phyloP scores from a whole-genome alignment of 2,888 invertebrate species.

The Eupithecia vulgata region DNA sequence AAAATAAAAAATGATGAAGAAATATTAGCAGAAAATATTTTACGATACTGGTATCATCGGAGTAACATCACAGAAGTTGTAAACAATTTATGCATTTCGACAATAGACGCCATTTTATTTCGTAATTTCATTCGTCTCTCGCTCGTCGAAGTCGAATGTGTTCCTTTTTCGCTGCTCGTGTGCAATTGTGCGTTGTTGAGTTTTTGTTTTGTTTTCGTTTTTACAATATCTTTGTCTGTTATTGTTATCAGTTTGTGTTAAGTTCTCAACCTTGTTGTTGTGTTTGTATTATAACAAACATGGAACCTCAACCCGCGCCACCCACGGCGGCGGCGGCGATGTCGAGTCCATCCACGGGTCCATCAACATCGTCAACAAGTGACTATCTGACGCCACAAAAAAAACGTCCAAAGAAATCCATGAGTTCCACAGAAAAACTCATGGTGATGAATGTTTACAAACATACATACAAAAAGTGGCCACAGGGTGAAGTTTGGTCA shows the following conservation, averaged over 20 bases:
- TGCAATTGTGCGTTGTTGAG: too few relatives aligned
- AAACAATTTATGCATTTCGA: not conserved
- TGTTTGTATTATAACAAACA: too few relatives aligned
- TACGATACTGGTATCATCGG: not conserved
- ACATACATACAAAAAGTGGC: too few relatives aligned
- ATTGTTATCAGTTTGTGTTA: too few relatives aligned
- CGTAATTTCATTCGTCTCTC: conserved; percentile 9
- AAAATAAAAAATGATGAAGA: conserved; percentile 12
- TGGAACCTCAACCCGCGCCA: not conserved
- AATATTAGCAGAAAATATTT: conserved; percentile 4
- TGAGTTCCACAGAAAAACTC: too few relatives aligned
- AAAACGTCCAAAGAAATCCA: too few relatives aligned
- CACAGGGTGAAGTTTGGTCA: too few relatives aligned
- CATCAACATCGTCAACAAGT: conserved; percentile 8
- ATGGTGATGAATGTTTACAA: too few relatives aligned
- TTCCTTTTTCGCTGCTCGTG: conserved; percentile 2
- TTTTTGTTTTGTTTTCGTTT: too few relatives aligned
- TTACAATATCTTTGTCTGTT: too few relatives aligned
- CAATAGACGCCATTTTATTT: not conserved
- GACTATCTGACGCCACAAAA: not conserved
- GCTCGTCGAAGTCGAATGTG: conserved; percentile 9
- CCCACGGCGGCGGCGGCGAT: not conserved
- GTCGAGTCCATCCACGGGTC: too few relatives aligned
- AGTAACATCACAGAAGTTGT: not conserved
- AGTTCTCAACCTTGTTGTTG: too few relatives aligned